Conservation (phyloP, 2,113 vertebrate species). For the Pongo abelii region DNA sequence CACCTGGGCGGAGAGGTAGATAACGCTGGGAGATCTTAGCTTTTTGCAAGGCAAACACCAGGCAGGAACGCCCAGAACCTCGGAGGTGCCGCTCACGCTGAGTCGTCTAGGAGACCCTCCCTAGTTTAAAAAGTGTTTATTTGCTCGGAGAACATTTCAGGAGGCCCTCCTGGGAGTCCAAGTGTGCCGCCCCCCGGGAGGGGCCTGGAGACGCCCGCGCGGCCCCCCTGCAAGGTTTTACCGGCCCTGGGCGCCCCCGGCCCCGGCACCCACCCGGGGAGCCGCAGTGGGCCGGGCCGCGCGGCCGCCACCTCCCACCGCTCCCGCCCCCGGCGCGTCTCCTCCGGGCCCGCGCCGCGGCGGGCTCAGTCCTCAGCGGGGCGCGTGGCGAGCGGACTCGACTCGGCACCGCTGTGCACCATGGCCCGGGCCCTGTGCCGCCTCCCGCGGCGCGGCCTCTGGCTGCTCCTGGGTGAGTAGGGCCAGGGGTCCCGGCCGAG, state of each 20-base stretch:
- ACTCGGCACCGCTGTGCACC: neutral
- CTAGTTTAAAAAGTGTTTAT: neutral
- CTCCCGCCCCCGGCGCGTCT: neutral
- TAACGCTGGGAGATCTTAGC: rapidly evolving
- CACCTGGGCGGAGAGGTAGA: too few species aligned
- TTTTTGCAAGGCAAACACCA: neutral
- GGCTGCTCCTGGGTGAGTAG: slow-evolving; percentile 73
- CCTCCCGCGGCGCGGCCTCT: slow-evolving; percentile 49
- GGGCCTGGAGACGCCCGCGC: neutral
- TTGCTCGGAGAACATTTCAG: neutral
- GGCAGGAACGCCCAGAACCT: neutral
- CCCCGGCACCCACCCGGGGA: neutral
- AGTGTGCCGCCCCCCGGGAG: rapidly evolving
- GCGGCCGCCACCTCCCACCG: neutral
- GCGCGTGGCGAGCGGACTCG: neutral
- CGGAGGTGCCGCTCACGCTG: neutral
- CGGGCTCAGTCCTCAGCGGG: neutral
- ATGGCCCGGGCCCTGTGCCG: slow-evolving; percentile 35
- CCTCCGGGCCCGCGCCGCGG: too few species aligned
- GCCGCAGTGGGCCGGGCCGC: neutral
- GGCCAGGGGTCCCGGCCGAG: neutral
- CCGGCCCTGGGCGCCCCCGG: neutral
- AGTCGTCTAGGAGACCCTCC: neutral
- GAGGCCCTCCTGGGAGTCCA: neutral
- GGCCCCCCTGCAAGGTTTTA: neutral